These are phyloP conservation scores for Campylorhamphus procurvoides DNA, from an alignment of 2,113 vertebrate genomes.

Conservation along the genomic window DNA sequence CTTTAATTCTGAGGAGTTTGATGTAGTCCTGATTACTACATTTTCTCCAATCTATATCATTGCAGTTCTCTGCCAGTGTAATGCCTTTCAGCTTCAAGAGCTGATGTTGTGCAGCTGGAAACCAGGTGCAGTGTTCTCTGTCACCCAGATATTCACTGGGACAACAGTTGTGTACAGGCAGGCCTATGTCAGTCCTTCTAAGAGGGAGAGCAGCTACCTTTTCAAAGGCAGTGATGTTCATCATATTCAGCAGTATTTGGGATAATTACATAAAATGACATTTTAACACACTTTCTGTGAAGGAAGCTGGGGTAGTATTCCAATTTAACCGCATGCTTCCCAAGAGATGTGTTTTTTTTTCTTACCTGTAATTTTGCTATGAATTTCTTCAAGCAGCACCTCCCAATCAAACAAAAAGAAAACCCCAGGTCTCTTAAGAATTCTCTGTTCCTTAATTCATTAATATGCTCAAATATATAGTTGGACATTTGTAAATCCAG, in stretches of 20 bases:
- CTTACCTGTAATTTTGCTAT: not conserved
- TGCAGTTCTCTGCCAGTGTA: not conserved
- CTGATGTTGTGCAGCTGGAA: not conserved
- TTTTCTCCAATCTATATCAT: not conserved
- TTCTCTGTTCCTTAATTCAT: not conserved
- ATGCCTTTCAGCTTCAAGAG: not conserved
- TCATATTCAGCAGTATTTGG: not conserved
- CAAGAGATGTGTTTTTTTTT: rapidly evolving
- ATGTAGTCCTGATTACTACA: not conserved
- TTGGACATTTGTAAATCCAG: not conserved
- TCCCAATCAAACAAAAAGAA: not conserved
- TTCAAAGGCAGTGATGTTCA: not conserved
- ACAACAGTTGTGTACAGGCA: not conserved
- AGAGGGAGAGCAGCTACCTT: not conserved
- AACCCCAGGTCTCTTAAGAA: not conserved
- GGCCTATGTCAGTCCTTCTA: not conserved
- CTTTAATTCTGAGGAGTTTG: not conserved
- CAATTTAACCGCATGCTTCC: not conserved
- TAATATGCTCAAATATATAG: not conserved
- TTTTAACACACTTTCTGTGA: not conserved
- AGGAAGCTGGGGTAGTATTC: not conserved
- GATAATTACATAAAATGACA: not conserved
- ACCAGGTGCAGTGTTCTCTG: not conserved
- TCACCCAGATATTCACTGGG: not conserved
- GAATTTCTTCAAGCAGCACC: not conserved